Base-by-base conservation (phyloP, 2,888 invertebrate genomes). In the Bursaphelenchus okinawaensis region DNA sequence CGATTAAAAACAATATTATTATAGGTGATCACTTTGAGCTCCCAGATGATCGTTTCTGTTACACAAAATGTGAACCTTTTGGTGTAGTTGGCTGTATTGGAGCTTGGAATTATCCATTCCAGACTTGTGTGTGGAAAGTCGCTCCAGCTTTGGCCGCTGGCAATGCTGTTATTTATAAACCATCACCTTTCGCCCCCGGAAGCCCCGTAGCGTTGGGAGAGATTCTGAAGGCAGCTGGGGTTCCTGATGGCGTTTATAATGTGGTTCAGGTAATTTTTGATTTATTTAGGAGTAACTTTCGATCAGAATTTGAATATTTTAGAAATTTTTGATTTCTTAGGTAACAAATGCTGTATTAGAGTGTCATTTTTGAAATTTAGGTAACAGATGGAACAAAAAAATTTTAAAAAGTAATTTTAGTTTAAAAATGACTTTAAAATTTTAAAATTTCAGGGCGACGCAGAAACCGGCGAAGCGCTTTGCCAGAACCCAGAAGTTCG, bases 81-180 rank as follows among this genome's bases (percentile, higher is more conserved):
- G 80, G 80, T 54, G 80, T 80, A 7, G 73, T 80, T 22, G 80
- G 80, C 23, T 73, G 73, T 65, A 79, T 80, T 27, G 78, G 77
- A 6, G 79, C 80, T n/a, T 81, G 79, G 80, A 81, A 81, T 68
- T 81, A 79, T 58, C 79, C 79, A 9, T 78, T 80, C 66, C 77
- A 76, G 63, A 77, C 77, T 0, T 73, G 75, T 52, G 71, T 74
- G 28, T 79, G 79, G 79, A 79, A 79, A 65, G 70, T 75, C 1
- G 70, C 72, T n/a, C 69, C 69, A 20, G 73, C 70, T 6, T 52
- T 70, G 20, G 68, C 64, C 12, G 85, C 85, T 79, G 87, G 87
- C 26, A 87, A 87, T 72, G 81, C 86, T 2, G 82, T 87, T 66
- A 85, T 87, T 12, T 87, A 86, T 75, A 87, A 87, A 63, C 87